A percentile compares a stretch with the other conserved stretches of the same genome.
Conservation (phyloP, 2,797 vertebrate species). For the Helostoma temminkii region DNA sequence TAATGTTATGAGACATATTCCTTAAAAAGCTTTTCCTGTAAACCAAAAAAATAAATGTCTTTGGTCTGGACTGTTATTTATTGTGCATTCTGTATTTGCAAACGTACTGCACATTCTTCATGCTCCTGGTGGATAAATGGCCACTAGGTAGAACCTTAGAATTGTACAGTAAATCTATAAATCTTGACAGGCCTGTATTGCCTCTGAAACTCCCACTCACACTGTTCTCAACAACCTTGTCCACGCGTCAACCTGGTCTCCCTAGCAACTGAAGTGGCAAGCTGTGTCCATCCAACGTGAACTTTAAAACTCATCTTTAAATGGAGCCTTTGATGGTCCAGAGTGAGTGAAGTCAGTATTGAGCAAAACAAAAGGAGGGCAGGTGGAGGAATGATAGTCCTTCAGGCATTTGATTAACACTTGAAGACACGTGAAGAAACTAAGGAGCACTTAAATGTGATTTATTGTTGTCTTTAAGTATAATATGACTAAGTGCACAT, state of each 20-base stretch:
- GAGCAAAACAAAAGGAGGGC: slow-evolving; percentile 52
- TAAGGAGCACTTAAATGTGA: no score
- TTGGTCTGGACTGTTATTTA: slow-evolving; percentile 4
- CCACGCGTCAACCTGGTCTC: slow-evolving; percentile 79
- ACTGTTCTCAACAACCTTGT: slow-evolving; percentile 65
- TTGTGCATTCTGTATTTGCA: neutral
- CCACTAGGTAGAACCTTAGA: slow-evolving; percentile 24
- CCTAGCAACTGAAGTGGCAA: slow-evolving; percentile 78
- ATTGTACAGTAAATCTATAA: slow-evolving; percentile 49
- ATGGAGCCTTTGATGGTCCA: slow-evolving; percentile 63
- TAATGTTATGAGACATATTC: no score
- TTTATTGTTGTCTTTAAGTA: neutral
- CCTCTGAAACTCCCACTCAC: slow-evolving; percentile 70
- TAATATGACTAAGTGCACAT: neutral
- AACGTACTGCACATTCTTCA: neutral
- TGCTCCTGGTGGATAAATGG: slow-evolving; percentile 17
- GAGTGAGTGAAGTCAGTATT: slow-evolving; percentile 38
- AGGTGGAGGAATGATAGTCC: slow-evolving; percentile 15
- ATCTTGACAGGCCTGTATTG: slow-evolving; percentile 49
- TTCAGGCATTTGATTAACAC: slow-evolving; percentile 58
- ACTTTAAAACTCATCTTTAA: slow-evolving; percentile 76
- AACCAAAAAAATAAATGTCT: neutral
- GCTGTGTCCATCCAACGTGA: slow-evolving; percentile 57
- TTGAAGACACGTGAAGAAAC: slow-evolving; percentile 19
- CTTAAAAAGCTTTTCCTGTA: neutral